Percentiles rank a stretch among this genome's conserved stretches.
Conservation (phyloP, 1,140 invertebrate genomes). For the Pectinophora gossypiella region DNA sequence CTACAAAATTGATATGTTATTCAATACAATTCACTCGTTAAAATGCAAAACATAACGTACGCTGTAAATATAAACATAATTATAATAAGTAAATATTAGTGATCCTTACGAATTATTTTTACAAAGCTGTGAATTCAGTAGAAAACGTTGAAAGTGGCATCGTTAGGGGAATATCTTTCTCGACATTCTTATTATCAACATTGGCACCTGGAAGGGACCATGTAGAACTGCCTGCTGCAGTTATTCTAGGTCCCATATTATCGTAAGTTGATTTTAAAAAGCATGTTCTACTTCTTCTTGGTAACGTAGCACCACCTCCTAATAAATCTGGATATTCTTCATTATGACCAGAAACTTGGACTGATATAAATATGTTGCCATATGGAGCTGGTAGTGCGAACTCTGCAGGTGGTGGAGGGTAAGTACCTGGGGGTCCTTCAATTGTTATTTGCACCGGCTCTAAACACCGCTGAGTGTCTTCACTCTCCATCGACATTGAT, state of each 20-base stretch:
- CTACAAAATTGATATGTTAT: constrained; percentile 20
- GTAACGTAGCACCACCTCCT: constrained; percentile 55
- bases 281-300: constrained; percentile 52
- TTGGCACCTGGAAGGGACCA: constrained; percentile 84
- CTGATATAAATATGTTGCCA: constrained; percentile 72
- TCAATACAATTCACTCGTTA: constrained; percentile 14
- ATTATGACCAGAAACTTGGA: constrained; percentile 62
- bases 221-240: constrained; percentile 88
- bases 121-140: constrained; percentile 66
- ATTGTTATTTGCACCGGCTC: constrained; percentile 83
- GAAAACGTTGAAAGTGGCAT: constrained; percentile 56
- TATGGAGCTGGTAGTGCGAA: constrained; percentile 61
- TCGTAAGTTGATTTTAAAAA: constrained; percentile 82
- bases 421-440: constrained; percentile 78
- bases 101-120: constrained; percentile 15
- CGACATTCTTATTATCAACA: constrained; percentile 32
- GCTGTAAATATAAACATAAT: not conserved
- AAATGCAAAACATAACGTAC: constrained; percentile 6
- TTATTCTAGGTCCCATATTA: constrained; percentile 91
- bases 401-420: constrained; percentile 64
- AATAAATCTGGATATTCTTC: constrained; percentile 72
- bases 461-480: constrained; percentile 48
- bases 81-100: not conserved
- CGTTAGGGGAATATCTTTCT: constrained; percentile 28
- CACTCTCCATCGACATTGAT: constrained; percentile 64